Evolutionary conservation across 1,140 invertebrate genomes (phyloP), one percentile per base, ranked within the genome.

Genomic region (Aethina tumida): DNA sequence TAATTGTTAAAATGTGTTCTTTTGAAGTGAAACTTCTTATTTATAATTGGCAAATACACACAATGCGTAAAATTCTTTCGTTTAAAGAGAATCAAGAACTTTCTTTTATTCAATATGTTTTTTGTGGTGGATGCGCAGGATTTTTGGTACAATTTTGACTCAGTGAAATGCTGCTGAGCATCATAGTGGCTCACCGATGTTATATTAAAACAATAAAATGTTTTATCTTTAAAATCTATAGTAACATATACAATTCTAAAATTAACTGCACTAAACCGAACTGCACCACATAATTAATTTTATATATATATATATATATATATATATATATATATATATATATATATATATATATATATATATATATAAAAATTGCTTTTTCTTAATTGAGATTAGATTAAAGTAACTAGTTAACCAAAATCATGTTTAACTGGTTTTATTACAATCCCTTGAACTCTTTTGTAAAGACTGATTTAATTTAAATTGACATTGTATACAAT

Each of bases 271-370:
- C 14, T n/a, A n/a, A n/a, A n/a, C n/a, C n/a, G n/a, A n/a, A n/a
- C n/a, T n/a, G n/a, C n/a, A n/a, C n/a, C n/a, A n/a, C n/a, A n/a
- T n/a, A n/a, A n/a, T n/a, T n/a, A n/a, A 27, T 27, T 12, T 27
- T 12, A 12, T 3, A 27, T 27, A 27, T 9, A 27, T 27, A 27
- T 27, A 27, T 9, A 27, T 27, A 27, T 27, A 27, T 9, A 27
- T 27, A 27, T 27, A 27, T 27, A 9, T 27, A 27, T 27, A 27
- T 27, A 27, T 27, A 27, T 27, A 27, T 27, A 27, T 27, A 27
- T 27, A 27, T 27, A 27, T 27, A 27, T 27, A 27, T 27, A 27
- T 27, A 27, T 27, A 27, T 27, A 27, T 27, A 27, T 27, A 27
- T 27, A 27, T 27, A 27, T 27, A 27, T 27, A 27, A 12, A 27